Percentiles rank a stretch among this genome's conserved stretches.
Conservation (phyloP, 2,113 vertebrate species). For the Calidris pugnax region DNA sequence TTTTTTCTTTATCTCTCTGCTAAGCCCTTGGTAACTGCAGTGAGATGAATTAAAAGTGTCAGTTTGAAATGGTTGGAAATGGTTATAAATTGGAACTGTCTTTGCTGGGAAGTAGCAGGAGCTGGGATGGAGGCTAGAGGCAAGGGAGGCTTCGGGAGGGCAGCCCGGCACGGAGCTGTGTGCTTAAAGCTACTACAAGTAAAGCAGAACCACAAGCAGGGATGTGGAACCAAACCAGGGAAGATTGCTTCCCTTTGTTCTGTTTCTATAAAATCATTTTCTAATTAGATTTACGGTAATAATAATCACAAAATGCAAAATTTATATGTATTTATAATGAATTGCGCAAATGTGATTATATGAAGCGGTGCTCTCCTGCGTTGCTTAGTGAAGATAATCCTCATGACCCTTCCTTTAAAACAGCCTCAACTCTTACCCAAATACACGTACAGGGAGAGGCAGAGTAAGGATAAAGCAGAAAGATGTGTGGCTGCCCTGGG, state of each 20-base stretch:
- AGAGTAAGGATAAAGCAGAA: background rate
- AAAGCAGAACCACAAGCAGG: background rate
- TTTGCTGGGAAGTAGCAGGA: conserved; percentile 5
- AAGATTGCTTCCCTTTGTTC: background rate
- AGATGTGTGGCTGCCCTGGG: background rate
- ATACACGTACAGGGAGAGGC: background rate
- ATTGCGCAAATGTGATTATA: background rate
- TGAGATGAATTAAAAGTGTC: conserved; percentile 57
- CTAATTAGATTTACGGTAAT: background rate
- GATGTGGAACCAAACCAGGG: background rate
- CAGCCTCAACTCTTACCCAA: background rate
- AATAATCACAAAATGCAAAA: background rate
- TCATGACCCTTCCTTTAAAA: background rate
- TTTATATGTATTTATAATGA: background rate
- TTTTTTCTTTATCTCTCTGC: background rate
- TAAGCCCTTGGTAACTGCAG: background rate
- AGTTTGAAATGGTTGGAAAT: conserved; percentile 36
- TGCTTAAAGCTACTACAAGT: background rate
- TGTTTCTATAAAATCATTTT: background rate
- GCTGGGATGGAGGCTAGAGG: background rate
- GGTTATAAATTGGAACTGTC: conserved; percentile 57
- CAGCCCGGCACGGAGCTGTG: background rate
- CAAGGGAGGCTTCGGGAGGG: conserved; percentile 3
- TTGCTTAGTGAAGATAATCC: background rate
- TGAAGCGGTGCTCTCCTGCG: background rate